Percentiles rank a stretch among this genome's conserved stretches.
Evolutionary conservation across 2,888 invertebrate genomes (phyloP).

Genomic region (Diabrotica balteata): DNA sequence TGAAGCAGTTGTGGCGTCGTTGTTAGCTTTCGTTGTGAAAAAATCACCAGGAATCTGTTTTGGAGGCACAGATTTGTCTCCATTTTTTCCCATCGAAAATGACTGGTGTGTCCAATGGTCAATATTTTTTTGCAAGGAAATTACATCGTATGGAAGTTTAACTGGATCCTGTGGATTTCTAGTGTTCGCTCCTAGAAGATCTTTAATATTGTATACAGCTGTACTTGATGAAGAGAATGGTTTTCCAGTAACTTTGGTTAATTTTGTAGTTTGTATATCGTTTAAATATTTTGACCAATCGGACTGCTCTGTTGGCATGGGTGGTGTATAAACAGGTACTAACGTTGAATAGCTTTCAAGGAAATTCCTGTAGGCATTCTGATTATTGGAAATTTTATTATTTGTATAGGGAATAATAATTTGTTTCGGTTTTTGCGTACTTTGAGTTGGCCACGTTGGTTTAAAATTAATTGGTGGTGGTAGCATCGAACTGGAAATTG

Average conservation of each 20-base stretch:
- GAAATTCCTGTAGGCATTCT: conserved; percentile 10
- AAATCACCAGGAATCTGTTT: conserved; percentile 82
- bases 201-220: conserved; percentile 62
- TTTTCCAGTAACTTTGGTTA: conserved; percentile 54
- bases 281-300: conserved; percentile 59
- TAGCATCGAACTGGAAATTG: conserved; percentile 46
- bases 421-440: conserved; percentile 73
- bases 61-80: conserved; percentile 63
- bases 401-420: conserved; percentile 83
- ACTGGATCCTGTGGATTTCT: conserved; percentile 45
- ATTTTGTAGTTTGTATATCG: conserved; percentile 63
- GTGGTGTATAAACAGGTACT: conserved; percentile 53
- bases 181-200: conserved; percentile 57
- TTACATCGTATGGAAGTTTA: conserved; percentile 73
- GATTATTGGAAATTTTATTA: conserved; percentile 47
- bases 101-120: conserved; percentile 86
- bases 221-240: conserved; percentile 48
- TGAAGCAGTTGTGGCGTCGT: conserved; percentile 38
- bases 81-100: conserved; percentile 64
- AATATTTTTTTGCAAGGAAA: conserved; percentile 80
- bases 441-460: conserved; percentile 39
- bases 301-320: conserved; percentile 49
- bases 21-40: conserved; percentile 66
- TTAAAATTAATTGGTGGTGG: conserved; percentile 38
- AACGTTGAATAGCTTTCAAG: conserved; percentile 49